A percentile compares a stretch with the other conserved stretches of the same genome.
Evolutionary conservation across 2,888 invertebrate genomes (phyloP).

Genomic region (Macrophya alboannulata): DNA sequence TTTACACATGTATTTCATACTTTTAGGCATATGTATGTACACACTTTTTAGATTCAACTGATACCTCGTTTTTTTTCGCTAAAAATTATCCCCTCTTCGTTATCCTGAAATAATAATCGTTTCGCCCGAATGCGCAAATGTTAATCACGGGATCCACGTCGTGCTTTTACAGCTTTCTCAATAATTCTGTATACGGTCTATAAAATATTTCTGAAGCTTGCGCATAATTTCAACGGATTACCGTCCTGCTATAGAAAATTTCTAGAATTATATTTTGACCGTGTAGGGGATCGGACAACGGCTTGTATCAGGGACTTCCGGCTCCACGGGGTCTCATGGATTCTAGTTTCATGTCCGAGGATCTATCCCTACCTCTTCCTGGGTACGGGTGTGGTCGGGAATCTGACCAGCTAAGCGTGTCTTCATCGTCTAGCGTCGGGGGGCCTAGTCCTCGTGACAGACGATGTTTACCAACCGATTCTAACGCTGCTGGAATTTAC

Average conservation of each 20-base stretch:
- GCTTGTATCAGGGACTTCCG: constrained; percentile 83
- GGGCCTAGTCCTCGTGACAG: constrained; percentile 81
- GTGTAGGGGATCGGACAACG: constrained; percentile 83
- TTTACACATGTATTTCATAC: constrained; percentile 27
- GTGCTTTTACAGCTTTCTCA: background rate
- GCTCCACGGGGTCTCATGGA: constrained; percentile 83
- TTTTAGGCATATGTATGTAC: background rate
- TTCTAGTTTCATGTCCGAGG: constrained; percentile 83
- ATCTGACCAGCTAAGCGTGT: constrained; percentile 84
- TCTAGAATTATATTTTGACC: constrained; percentile 70
- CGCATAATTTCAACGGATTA: background rate
- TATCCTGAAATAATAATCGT: background rate
- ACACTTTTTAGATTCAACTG: constrained; percentile 21
- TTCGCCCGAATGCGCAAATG: background rate
- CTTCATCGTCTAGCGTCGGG: constrained; percentile 84
- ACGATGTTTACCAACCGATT: constrained; percentile 80
- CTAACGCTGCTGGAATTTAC: constrained; percentile 80
- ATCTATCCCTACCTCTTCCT: constrained; percentile 79
- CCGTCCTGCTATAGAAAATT: background rate
- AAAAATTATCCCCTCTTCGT: too few species aligned
- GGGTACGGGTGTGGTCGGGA: constrained; percentile 81
- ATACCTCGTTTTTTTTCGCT: background rate
- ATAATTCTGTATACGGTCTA: background rate
- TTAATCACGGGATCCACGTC: background rate
- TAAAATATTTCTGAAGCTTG: background rate